Conservation (phyloP, 2,888 invertebrate species). For the Caenorhabditis macrosperma region DNA sequence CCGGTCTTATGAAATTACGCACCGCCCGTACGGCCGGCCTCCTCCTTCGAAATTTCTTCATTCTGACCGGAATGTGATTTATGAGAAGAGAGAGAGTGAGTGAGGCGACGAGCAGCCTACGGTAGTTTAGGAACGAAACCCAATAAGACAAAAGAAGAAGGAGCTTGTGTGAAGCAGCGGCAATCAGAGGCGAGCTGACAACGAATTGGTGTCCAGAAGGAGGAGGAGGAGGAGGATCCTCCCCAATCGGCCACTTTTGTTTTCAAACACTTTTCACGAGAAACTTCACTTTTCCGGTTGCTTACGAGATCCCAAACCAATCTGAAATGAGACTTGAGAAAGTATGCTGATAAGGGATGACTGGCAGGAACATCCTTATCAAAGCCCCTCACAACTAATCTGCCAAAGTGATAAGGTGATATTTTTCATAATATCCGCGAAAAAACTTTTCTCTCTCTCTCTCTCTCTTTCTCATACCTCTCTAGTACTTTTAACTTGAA, state of each 20-base stretch:
- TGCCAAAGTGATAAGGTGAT: too few species aligned
- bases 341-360: too few species aligned
- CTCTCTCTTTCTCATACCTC: too few species aligned
- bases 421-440: too few species aligned
- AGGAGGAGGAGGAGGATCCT: conserved; percentile 18
- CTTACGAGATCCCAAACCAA: neutral
- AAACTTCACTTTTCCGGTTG: conserved; percentile 26
- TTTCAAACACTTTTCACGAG: conserved; percentile 36
- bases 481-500: too few species aligned
- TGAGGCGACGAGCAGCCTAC: neutral
- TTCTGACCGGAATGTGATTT: conserved; percentile 56
- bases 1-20: conserved; percentile 55
- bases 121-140: conserved; percentile 34
- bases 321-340: neutral
- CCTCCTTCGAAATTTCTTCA: conserved; percentile 40
- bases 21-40: conserved; percentile 7
- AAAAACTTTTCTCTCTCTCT: too few species aligned
- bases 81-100: conserved; percentile 36
- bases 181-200: conserved; percentile 45
- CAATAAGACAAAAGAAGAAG: conserved; percentile 54
- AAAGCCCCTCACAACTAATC: too few species aligned
- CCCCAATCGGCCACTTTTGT: conserved; percentile 46
- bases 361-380: too few species aligned
- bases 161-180: conserved; percentile 49
- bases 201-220: conserved; percentile 20